Evolutionary conservation across 2,888 invertebrate genomes (phyloP), one percentile per base, ranked within the genome.

Genomic region (Polymixis lichenea): DNA sequence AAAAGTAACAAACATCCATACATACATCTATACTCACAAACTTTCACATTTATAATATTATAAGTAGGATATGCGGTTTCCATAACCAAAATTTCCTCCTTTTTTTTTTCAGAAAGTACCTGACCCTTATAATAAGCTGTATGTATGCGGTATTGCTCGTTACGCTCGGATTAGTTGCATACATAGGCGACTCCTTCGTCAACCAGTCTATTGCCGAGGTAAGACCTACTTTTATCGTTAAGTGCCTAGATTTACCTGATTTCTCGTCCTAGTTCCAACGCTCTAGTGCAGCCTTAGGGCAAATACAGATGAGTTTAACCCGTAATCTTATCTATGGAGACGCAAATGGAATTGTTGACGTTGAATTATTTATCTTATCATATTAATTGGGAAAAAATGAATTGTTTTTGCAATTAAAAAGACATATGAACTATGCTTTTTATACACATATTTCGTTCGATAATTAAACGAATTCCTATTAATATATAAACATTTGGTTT

Each of bases 61-160:
- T n/a, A n/a, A n/a, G n/a, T n/a, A n/a, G n/a, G n/a, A n/a, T 46
- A 11, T 46, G 43, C 43, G 43, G 43, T 46, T 13, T 11, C 43
- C 43, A 46, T 46, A 46, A 46, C 43, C 9, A 11, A 46, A 13
- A 46, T 46, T 46, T 46, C 1, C 43, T 46, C 4, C 32, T 38
- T 38, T 38, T 46, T 28, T n/a, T 77, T 89, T 97, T 77, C 95
- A 98, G 98, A 85, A 96, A 96, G 88, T 97, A 97, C 88, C 90
- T 97, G 82, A 97, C 97, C 7, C 95, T 97, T 68, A 97, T 97
- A 72, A 91, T 97, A 85, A 98, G 98, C 90, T 97, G 97, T 80
- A 97, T 98, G 88, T 98, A 98, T 88, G 98, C 97, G 61, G 97
- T 98, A 82, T 95, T 98, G 85, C 91, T 98, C 79, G 97, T 98